Percentiles rank a stretch among this genome's conserved stretches.
These are phyloP conservation scores for Tetranychus urticae DNA, from an alignment of 1,140 invertebrate species.

Conservation along the genomic window DNA sequence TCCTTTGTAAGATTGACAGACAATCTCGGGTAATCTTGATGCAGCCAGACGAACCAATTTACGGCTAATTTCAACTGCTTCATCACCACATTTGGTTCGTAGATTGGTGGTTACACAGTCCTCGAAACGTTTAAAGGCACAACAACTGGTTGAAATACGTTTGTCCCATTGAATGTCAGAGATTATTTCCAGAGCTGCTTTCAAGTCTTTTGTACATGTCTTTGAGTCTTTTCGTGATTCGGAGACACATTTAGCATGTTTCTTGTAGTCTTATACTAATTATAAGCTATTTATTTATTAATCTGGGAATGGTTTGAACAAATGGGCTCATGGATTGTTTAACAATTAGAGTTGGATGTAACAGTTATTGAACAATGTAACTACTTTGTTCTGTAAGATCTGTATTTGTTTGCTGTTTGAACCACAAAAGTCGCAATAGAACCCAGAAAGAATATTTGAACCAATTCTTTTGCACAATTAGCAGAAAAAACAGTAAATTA, in stretches of 20 bases:
- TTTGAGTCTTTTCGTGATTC: too few relatives aligned
- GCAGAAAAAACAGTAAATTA: too few relatives aligned
- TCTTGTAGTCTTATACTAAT: not conserved
- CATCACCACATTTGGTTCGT: slow-evolving; percentile 13
- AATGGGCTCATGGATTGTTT: too few relatives aligned
- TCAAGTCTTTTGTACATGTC: slow-evolving; percentile 13
- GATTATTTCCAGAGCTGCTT: slow-evolving; percentile 14
- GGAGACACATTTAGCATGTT: not conserved
- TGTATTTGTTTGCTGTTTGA: too few relatives aligned
- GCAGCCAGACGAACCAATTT: slow-evolving; percentile 12
- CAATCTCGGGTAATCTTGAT: slow-evolving; percentile 13
- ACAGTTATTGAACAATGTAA: too few relatives aligned
- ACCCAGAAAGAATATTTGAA: too few relatives aligned
- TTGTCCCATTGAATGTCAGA: slow-evolving; percentile 7
- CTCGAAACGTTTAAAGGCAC: slow-evolving; percentile 6
- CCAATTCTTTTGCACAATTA: too few relatives aligned
- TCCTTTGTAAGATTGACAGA: slow-evolving; percentile 7
- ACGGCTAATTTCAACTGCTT: slow-evolving; percentile 7
- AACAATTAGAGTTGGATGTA: too few relatives aligned
- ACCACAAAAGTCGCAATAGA: too few relatives aligned
- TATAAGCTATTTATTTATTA: too few relatives aligned
- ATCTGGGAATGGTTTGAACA: too few relatives aligned
- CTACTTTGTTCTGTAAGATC: too few relatives aligned
- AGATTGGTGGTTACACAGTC: slow-evolving; percentile 10
- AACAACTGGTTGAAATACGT: slow-evolving; percentile 14